A percentile compares a stretch with the other conserved stretches of the same genome.
Conservation (phyloP, 1,140 invertebrate genomes). For the Caenorhabditis tropicalis region DNA sequence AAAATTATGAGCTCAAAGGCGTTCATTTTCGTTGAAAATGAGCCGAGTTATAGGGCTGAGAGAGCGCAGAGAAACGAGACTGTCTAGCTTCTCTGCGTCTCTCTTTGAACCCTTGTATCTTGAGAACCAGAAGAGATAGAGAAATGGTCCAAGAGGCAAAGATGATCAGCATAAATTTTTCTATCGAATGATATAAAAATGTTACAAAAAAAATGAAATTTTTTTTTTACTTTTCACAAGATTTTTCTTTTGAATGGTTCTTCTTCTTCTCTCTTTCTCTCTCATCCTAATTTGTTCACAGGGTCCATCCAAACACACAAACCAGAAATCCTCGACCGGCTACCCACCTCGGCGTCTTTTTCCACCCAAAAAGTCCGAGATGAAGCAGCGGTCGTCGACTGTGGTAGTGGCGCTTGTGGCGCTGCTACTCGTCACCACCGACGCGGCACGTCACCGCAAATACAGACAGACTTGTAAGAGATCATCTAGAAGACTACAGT, state of each 20-base stretch:
- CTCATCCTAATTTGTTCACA: neutral
- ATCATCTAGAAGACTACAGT: neutral
- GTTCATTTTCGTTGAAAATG: too few species aligned
- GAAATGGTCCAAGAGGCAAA: too few species aligned
- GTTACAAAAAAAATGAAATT: too few species aligned
- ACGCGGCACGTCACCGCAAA: conserved; percentile 31
- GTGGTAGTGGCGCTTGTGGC: conserved; percentile 20
- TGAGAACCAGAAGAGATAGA: too few species aligned
- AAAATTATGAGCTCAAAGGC: too few species aligned
- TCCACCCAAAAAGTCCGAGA: neutral
- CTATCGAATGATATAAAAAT: too few species aligned
- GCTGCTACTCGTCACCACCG: conserved; percentile 18
- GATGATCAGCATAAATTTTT: too few species aligned
- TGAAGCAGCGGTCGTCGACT: conserved; percentile 32
- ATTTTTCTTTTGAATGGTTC: neutral
- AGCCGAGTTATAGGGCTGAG: too few species aligned
- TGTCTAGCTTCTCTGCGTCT: too few species aligned
- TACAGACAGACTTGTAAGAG: conserved; percentile 34
- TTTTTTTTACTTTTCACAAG: neutral
- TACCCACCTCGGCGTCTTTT: neutral
- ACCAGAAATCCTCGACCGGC: neutral
- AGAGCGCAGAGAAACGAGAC: too few species aligned
- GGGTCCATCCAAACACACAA: conserved; percentile 14
- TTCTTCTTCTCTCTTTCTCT: neutral
- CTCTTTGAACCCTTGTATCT: neutral